A percentile compares a stretch with the other conserved stretches of the same genome.
phyloP scores from a whole-genome alignment of 2,113 vertebrate genomes.

The Pionites leucogaster region DNA sequence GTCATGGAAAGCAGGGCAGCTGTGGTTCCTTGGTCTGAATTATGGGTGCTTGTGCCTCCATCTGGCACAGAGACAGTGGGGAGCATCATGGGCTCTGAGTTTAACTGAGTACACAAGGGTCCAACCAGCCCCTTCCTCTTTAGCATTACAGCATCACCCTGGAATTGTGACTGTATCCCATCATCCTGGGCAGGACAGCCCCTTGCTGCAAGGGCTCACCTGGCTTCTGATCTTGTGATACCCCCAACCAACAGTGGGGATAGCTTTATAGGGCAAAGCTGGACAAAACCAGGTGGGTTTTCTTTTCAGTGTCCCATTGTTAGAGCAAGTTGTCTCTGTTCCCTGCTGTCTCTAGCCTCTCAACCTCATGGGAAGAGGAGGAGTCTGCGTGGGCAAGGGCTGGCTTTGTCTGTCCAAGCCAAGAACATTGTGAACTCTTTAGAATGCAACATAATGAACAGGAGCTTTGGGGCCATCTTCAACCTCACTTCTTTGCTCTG shows the following conservation, averaged over 20 bases:
- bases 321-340: neutral
- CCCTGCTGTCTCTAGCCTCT: neutral
- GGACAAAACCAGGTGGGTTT: neutral
- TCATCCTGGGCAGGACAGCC: neutral
- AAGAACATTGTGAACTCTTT: neutral
- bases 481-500: neutral
- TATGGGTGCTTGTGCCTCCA: neutral
- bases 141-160: neutral
- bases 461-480: neutral
- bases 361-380: neutral
- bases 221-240: neutral
- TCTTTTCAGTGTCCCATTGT: neutral
- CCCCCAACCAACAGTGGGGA: neutral
- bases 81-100: neutral
- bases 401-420: neutral
- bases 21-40: neutral
- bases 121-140: neutral
- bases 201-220: neutral
- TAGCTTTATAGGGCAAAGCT: neutral
- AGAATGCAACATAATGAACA: neutral
- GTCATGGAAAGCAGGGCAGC: neutral
- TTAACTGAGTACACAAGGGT: fast-evolving
- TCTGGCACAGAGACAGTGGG: neutral
- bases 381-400: neutral
- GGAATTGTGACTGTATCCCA: neutral